Conservation (phyloP, 2,113 vertebrate genomes). For the Craseonycteris thonglongyai region DNA sequence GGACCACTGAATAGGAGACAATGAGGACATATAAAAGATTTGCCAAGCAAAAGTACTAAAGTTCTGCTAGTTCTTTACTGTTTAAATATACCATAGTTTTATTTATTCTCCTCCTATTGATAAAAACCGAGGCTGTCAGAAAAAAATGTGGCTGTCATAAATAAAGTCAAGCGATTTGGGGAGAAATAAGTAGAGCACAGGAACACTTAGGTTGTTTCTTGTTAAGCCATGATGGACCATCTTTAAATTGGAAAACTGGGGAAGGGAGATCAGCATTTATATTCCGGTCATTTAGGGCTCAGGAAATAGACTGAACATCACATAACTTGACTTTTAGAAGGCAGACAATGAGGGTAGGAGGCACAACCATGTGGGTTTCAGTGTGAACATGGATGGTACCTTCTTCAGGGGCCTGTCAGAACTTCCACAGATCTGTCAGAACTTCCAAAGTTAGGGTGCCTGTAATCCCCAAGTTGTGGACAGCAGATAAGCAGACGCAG, state of each 20-base stretch:
- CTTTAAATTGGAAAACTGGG: neutral
- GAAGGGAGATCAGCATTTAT: neutral
- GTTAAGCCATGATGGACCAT: neutral
- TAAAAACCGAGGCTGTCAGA: no score
- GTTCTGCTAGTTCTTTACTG: no score
- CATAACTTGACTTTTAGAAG: neutral
- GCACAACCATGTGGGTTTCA: neutral
- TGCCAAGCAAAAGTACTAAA: neutral
- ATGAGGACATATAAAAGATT: neutral
- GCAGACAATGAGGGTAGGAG: constrained; percentile 16
- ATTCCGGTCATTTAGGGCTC: neutral
- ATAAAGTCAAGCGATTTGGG: neutral
- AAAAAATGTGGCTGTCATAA: no score
- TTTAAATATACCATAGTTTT: no score
- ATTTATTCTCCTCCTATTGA: no score
- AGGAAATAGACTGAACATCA: neutral
- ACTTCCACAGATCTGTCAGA: constrained; percentile 50
- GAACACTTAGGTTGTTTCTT: neutral
- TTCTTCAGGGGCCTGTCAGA: constrained; percentile 55
- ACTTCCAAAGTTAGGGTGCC: constrained; percentile 5
- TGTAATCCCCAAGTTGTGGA: constrained; percentile 48
- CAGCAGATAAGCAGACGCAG: constrained; percentile 49
- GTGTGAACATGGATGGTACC: constrained; percentile 6
- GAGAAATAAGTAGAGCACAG: neutral
- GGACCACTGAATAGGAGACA: no score